A percentile compares a stretch with the other conserved stretches of the same genome.
These are phyloP conservation scores for Athrips mouffetella DNA, from an alignment of 2,888 invertebrate species.

Conservation along the genomic window DNA sequence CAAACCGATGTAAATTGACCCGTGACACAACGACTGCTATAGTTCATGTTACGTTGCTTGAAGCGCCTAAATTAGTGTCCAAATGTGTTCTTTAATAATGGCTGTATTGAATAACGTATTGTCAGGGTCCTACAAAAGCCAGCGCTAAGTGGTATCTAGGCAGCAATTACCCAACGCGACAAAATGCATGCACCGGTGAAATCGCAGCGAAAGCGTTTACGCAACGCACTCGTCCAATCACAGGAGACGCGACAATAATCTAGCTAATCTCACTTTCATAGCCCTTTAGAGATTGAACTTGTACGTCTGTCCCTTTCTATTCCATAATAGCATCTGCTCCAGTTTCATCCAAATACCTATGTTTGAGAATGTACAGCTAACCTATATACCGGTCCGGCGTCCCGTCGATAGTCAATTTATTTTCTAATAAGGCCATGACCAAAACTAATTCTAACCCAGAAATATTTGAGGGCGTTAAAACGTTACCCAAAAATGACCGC, in stretches of 20 bases:
- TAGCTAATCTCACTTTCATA: background rate
- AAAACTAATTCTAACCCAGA: no score
- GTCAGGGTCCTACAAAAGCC: background rate
- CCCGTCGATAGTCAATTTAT: no score
- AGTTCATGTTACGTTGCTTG: no score
- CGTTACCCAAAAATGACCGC: no score
- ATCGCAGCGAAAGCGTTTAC: constrained; percentile 52
- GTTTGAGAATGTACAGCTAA: background rate
- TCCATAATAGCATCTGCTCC: background rate
- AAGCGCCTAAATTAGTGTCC: no score
- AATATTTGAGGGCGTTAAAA: no score
- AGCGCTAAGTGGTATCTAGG: constrained; percentile 1
- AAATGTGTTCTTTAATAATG: no score
- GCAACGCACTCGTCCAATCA: constrained; percentile 30
- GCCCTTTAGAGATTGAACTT: background rate
- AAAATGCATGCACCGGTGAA: constrained; percentile 36
- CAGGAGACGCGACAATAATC: background rate
- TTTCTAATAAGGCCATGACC: no score
- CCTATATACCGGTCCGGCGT: no score
- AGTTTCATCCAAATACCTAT: background rate
- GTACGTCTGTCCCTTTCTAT: background rate
- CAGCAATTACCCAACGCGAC: constrained; percentile 35
- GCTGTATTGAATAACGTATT: no score
- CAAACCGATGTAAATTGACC: background rate
- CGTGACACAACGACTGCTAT: no score